Percentiles rank a stretch among this genome's conserved stretches.
Conservation (phyloP, 1,140 invertebrate species). For the Thrips palmi region DNA sequence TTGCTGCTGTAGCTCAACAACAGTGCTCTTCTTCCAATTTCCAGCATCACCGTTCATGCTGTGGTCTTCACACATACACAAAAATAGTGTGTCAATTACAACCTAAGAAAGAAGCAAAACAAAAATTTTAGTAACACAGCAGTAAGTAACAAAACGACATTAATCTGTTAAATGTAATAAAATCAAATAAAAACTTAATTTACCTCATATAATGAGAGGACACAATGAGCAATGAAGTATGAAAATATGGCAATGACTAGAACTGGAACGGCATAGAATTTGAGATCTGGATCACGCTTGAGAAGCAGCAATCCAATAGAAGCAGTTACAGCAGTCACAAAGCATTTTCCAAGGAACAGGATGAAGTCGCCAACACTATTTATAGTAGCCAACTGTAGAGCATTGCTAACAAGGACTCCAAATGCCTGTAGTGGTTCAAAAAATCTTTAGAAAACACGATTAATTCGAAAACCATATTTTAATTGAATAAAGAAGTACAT, state of each 20-base stretch:
- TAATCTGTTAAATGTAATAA: background rate
- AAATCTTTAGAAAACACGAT: constrained; percentile 9
- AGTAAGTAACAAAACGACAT: background rate
- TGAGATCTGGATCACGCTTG: constrained; percentile 45
- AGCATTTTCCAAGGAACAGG: constrained; percentile 79
- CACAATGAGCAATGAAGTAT: constrained; percentile 83
- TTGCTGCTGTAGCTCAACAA: constrained; percentile 9
- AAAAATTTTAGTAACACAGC: background rate
- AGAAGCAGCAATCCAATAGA: constrained; percentile 53
- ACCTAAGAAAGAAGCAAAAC: constrained; percentile 40
- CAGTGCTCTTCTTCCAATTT: constrained; percentile 8
- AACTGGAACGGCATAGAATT: constrained; percentile 72
- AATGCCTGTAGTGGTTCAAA: constrained; percentile 44
- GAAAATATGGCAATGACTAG: constrained; percentile 74
- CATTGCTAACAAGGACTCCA: constrained; percentile 61
- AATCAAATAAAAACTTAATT: constrained; percentile 15
- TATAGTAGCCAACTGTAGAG: constrained; percentile 72
- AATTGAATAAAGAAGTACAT: constrained; percentile 2
- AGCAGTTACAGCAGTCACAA: constrained; percentile 62
- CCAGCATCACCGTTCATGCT: constrained; percentile 17
- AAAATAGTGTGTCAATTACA: constrained; percentile 83
- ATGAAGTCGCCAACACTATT: constrained; percentile 91
- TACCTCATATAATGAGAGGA: constrained; percentile 87
- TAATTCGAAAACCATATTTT: constrained; percentile 10
- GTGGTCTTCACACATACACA: constrained; percentile 81